These are phyloP conservation scores for Meiosimyza platycephala DNA, from an alignment of 2,888 invertebrate genomes.

Conservation along the genomic window DNA sequence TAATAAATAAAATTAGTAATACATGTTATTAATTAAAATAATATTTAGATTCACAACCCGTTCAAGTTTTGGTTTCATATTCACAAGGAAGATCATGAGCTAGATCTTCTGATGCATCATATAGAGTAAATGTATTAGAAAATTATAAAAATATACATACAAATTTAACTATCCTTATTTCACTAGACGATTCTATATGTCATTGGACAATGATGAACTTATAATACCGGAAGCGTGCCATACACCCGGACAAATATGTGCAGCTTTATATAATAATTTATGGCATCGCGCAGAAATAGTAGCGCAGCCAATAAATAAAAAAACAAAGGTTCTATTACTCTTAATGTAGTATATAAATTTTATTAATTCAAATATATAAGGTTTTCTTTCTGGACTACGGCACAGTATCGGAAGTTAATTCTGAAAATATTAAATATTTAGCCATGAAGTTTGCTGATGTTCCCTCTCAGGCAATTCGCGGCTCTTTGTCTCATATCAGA, in stretches of 20 bases:
- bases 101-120: constrained; percentile 50
- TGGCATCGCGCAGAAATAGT: constrained; percentile 62
- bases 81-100: constrained; percentile 50
- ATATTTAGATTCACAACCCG: constrained; percentile 55
- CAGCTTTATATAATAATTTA: constrained; percentile 43
- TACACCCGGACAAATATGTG: constrained; percentile 57
- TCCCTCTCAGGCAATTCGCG: constrained; percentile 55
- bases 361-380: constrained; percentile 41
- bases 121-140: constrained; percentile 55
- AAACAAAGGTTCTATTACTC: constrained; percentile 50
- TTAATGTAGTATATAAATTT: neutral
- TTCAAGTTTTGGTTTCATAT: constrained; percentile 59
- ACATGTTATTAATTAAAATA: neutral
- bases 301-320: constrained; percentile 42
- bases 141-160: neutral
- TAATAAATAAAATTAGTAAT: neutral
- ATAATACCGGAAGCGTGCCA: constrained; percentile 52
- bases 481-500: constrained; percentile 55
- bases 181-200: constrained; percentile 50
- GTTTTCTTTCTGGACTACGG: constrained; percentile 60
- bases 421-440: constrained; percentile 54
- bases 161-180: neutral
- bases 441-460: constrained; percentile 51
- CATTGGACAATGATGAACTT: constrained; percentile 40
- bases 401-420: constrained; percentile 52